Evolutionary conservation across 2,888 invertebrate species (phyloP), one percentile per base, ranked within the genome.

Genomic region (Clusia tigrina): DNA sequence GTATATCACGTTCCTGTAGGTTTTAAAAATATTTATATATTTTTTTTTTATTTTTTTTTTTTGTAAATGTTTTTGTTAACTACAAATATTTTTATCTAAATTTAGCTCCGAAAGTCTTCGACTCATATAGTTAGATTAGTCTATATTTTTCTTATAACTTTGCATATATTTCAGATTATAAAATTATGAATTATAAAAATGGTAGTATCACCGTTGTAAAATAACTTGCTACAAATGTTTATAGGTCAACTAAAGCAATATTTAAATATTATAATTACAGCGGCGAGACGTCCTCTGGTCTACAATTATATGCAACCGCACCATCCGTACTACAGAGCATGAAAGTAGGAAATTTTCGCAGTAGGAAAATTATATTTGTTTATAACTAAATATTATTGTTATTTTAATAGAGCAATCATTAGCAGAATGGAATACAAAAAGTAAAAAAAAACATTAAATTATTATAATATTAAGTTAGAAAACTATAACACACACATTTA

Each of bases 301-400:
- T 80, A 80, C 64, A 80, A 80, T 65, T 81, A 80, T 58, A 63
- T 79, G 65, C 78, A 79, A 57, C 77, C 78, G n/a, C 78, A 76
- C 60, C 66, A 74, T 63, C 79, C 80, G 26, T 80, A 72, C 62
- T 77, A 74, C 60, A 69, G 78, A 57, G 69, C 74, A 60, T 76
- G 51, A 60, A 25, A 48, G 56, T 63, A 68, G n/a, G 56, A 63
- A 62, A 58, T n/a, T 26, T 25, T 1, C n/a, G 12, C 53, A n/a
- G n/a, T n/a, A n/a, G n/a, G n/a, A n/a, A n/a, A n/a, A n/a, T n/a
- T n/a, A n/a, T n/a, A n/a, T n/a, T n/a, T 62, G 53, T 23, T 32
- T 54, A n/a, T 6, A 54, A 26, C 15, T 12, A 23, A 54, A n/a
- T n/a, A 54, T 26, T 32, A 32, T 42, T n/a, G n/a, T 15, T 42